phyloP scores from a whole-genome alignment of 2,888 invertebrate species.

The Elmis aenea region DNA sequence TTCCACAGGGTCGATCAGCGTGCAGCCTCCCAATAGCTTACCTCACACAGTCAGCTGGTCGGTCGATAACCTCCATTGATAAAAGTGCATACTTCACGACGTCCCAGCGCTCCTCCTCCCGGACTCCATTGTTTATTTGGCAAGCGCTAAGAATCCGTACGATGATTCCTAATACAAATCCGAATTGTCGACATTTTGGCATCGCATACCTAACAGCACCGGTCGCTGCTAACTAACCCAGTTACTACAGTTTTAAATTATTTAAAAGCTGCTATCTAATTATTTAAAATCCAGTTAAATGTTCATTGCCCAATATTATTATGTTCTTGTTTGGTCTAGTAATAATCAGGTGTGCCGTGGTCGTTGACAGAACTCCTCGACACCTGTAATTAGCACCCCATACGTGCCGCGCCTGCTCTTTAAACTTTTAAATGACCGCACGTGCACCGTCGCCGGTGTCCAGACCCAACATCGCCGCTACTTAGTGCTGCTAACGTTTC shows the following conservation, averaged over 20 bases:
- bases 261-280: slow-evolving; percentile 18
- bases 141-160: no score
- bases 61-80: slow-evolving; percentile 23
- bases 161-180: no score
- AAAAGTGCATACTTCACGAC: slow-evolving; percentile 12
- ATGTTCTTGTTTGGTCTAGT: slow-evolving; percentile 31
- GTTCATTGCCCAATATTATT: slow-evolving; percentile 18
- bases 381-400: slow-evolving; percentile 40
- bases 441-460: slow-evolving; percentile 22
- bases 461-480: no score
- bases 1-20: slow-evolving; percentile 20
- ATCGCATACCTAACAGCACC: no score
- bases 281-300: slow-evolving; percentile 30
- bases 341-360: slow-evolving; percentile 34
- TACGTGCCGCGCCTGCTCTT: slow-evolving; percentile 34
- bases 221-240: no score
- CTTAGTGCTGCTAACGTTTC: no score
- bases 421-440: slow-evolving; percentile 35
- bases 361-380: slow-evolving; percentile 34
- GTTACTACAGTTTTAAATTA: no score
- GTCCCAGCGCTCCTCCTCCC: neutral
- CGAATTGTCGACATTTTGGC: no score
- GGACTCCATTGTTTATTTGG: neutral
- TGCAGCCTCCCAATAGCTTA: slow-evolving; percentile 16
- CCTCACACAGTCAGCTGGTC: slow-evolving; percentile 23